These are phyloP conservation scores for Eupelmus urozonus DNA, from an alignment of 2,888 invertebrate species.

Conservation along the genomic window DNA sequence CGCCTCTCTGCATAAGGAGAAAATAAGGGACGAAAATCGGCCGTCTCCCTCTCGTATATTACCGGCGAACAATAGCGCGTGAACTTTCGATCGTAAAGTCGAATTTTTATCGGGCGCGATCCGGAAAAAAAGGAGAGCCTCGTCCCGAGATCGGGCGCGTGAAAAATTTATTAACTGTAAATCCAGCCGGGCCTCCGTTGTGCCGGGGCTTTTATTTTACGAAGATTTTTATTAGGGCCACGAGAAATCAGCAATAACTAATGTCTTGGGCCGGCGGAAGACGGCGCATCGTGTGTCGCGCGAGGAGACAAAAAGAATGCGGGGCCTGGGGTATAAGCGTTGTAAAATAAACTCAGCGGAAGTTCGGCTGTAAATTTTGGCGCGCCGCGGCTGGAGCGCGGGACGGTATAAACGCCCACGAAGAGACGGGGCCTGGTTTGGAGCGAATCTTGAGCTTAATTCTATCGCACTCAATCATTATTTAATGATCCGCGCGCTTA, in stretches of 20 bases:
- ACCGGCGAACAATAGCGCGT: conserved; percentile 56
- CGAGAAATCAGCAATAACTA: conserved; percentile 70
- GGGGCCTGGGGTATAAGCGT: conserved; percentile 41
- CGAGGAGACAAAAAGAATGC: conserved; percentile 47
- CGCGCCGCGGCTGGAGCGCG: too few species aligned
- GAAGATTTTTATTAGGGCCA: conserved; percentile 69
- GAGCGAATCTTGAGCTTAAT: conserved; percentile 57
- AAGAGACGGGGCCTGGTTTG: conserved; percentile 30
- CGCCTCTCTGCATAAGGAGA: background rate
- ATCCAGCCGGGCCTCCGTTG: conserved; percentile 58
- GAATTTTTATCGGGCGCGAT: conserved; percentile 63
- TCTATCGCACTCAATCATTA: conserved; percentile 58
- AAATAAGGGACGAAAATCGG: conserved; percentile 19
- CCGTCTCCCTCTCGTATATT: conserved; percentile 21
- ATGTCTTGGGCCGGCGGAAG: conserved; percentile 64
- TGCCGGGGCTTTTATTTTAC: conserved; percentile 66
- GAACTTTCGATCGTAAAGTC: conserved; percentile 63
- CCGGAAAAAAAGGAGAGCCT: too few species aligned
- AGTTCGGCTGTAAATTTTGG: conserved; percentile 71
- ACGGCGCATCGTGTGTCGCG: too few species aligned
- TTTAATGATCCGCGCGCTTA: conserved; percentile 55
- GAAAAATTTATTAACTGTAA: conserved; percentile 73
- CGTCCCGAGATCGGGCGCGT: too few species aligned
- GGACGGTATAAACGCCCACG: conserved; percentile 66
- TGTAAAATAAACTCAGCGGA: conserved; percentile 69